Evolutionary conservation across 2,113 vertebrate genomes (phyloP).

Genomic region (Misgurnus anguillicaudatus): DNA sequence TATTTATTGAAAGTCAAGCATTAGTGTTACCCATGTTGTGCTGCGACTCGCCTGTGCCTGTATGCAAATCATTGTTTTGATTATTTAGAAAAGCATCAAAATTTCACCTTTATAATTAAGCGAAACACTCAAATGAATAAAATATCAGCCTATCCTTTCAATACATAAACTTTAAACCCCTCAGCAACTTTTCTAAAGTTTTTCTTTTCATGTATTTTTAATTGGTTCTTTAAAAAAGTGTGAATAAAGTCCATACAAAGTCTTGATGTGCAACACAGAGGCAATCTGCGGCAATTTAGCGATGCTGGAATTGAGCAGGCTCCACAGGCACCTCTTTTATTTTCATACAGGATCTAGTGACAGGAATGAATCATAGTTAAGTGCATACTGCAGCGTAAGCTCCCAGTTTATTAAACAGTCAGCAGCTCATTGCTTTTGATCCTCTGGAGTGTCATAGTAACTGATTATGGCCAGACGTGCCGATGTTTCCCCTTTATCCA

Average conservation of each 20-base stretch:
- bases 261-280: conserved; percentile 63
- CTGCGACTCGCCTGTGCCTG: background rate
- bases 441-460: conserved; percentile 66
- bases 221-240: conserved; percentile 60
- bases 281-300: conserved; percentile 73
- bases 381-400: conserved; percentile 73
- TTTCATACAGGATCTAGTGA: conserved; percentile 71
- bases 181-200: conserved; percentile 56
- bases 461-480: conserved; percentile 62
- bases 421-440: conserved; percentile 74
- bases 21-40: background rate
- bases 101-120: conserved; percentile 63
- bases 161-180: conserved; percentile 56
- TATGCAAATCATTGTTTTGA: background rate
- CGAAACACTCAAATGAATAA: conserved; percentile 65
- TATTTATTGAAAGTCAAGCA: background rate
- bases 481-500: conserved; percentile 50
- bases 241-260: conserved; percentile 60
- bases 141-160: conserved; percentile 63
- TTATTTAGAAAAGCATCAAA: background rate
- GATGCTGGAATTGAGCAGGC: conserved; percentile 61
- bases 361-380: conserved; percentile 81
- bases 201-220: conserved; percentile 70
- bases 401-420: conserved; percentile 74
- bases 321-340: conserved; percentile 72